A percentile compares a stretch with the other conserved stretches of the same genome.
Conservation (phyloP, 2,113 vertebrate species). For the Pica pica region DNA sequence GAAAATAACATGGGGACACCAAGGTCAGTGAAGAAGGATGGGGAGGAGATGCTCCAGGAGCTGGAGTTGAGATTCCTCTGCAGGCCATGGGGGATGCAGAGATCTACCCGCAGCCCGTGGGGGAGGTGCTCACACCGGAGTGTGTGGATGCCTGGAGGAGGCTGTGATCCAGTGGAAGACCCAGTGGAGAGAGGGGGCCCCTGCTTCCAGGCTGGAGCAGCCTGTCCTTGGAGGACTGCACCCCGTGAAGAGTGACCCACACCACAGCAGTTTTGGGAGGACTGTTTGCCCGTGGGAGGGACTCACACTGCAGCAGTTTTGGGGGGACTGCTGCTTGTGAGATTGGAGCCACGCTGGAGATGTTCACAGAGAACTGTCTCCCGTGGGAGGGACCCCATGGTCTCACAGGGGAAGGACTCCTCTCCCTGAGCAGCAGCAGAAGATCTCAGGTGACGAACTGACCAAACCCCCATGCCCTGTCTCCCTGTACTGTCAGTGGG, state of each 20-base stretch:
- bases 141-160: accelerated
- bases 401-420: not conserved
- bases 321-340: accelerated
- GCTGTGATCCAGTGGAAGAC: not conserved
- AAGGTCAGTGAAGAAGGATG: not conserved
- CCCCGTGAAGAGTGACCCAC: accelerated
- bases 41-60: not conserved
- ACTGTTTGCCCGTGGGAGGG: not conserved
- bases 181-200: accelerated
- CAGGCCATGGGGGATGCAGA: not conserved
- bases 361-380: not conserved
- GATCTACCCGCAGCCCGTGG: not conserved
- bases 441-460: accelerated
- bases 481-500: not conserved
- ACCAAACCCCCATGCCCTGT: accelerated
- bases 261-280: accelerated
- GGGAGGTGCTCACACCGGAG: accelerated
- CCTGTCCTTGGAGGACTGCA: not conserved
- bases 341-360: accelerated
- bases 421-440: not conserved
- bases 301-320: not conserved
- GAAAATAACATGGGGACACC: not conserved
- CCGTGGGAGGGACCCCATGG: accelerated
- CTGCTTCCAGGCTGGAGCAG: not conserved
- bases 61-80: accelerated